Base-by-base conservation (phyloP, 2,888 invertebrate species). In the Caenorhabditis imperialis region DNA sequence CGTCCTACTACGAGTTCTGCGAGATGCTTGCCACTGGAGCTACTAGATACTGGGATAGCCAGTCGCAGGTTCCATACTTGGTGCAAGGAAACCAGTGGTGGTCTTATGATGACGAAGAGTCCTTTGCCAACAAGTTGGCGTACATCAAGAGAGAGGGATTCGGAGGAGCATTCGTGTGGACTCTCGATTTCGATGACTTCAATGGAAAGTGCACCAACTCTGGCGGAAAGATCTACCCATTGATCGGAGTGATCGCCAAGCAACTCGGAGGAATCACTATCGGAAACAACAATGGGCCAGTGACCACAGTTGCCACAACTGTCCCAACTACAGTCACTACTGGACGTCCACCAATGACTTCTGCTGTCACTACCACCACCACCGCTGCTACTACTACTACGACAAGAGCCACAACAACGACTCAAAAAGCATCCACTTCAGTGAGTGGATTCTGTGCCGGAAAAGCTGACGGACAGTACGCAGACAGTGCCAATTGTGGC, bases 1-100 rank as follows among this genome's bases (percentile, higher is more conserved):
- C 96, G 89, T 94, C 96, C 3, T 96, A 95, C 90, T 97, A 96
- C 88, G 97, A 97, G 92, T 94, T 95, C 84, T 95, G 95, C 87
- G 92, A 94, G 79, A 92, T 93, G 72, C 91, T 95, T 12, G 92
- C 91, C 77, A 92, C 92, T 78, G 92, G 92, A 63, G 93, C 92
- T 1, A 94, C 94, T 93, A 92, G 91, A 37, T 92, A 94, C 10
- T 92, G 93, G 22, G 91, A 93, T 85, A 92, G 91, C 82, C 91
- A 92, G 0, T 89, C 92, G 8, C 77, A 92, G 80, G 94, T 94
- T 1, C 93, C 94, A 0, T 93, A 92, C 87, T 92, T 93, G 0
- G 91, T 92, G 72, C 91, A 90, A 70, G 91, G 91, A 0, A 94
- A 94, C 88, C 95, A 96, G 85, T 96, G 95, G 95, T 95, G 95